Evolutionary conservation across 2,888 invertebrate genomes (phyloP), one percentile per base, ranked within the genome.

Genomic region (Blomia tropicalis): DNA sequence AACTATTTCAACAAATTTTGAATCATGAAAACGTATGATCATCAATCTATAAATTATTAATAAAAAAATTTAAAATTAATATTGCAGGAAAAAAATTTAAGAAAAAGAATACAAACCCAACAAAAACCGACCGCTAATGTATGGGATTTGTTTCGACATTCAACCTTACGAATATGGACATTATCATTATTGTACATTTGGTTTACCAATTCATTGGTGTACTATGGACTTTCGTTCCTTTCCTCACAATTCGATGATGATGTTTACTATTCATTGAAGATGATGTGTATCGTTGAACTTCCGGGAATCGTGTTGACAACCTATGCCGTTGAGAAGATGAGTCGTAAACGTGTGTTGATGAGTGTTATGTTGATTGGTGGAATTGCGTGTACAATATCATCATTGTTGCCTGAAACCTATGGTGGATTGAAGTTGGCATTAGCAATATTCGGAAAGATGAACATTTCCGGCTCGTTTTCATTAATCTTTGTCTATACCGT

Each of bases 341-440:
- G 83, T 0, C 78, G 91, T 65, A 79, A 90, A 66, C 89, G 89
- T 88, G 88, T 90, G 0, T 78, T 91, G 29, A 87, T 87, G 69
- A 74, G 86, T 43, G 83, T 85, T 53, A 87, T 88, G 87, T 81
- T 87, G 58, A 76, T 86, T 63, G 86, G 87, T 66, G 91, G 91
- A 30, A 77, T 84, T 61, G 83, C 85, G 70, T 90, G 90, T 71
- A 83, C 89, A 59, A 81, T 83, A 32, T 90, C 90, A 0, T 85
- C 89, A 60, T 78, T 87, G 69, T 76, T 91, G 58, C 88, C 90
- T 0, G 75, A 80, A 71, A 84, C 87, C 86, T 78, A 69, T 71
- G 14, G 27, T 11, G 1, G 23, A 0, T 63, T 81, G 51, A 80
- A 80, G 14, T 81, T 82, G 0, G 74, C 76, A 0, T 71, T 83